These are phyloP conservation scores for Lysiphlebus fabarum DNA, from an alignment of 1,140 invertebrate species.

Conservation along the genomic window DNA sequence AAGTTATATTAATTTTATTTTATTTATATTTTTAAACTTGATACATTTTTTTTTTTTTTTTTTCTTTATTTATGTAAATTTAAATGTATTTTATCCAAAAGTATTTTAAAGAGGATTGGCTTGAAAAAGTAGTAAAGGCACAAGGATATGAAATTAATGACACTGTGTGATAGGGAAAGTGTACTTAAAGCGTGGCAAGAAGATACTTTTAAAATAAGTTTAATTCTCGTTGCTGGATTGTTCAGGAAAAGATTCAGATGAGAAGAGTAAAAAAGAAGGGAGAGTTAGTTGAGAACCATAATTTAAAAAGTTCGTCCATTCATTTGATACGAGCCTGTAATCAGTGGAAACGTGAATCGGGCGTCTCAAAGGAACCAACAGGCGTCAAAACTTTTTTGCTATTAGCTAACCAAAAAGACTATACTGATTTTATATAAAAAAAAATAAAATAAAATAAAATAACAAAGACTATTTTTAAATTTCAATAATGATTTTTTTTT, in stretches of 20 bases:
- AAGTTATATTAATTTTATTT: too few species aligned
- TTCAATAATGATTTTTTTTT: background rate
- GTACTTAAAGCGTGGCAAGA: background rate
- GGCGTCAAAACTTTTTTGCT: slow-evolving; percentile 9
- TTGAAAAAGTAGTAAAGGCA: background rate
- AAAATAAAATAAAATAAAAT: background rate
- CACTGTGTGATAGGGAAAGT: background rate
- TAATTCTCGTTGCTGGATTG: slow-evolving; percentile 26
- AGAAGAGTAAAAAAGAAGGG: slow-evolving; percentile 21
- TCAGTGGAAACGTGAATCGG: slow-evolving; percentile 28
- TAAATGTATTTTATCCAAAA: too few species aligned
- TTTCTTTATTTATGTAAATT: too few species aligned
- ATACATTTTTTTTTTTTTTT: too few species aligned
- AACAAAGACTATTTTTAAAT: background rate
- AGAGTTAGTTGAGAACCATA: slow-evolving; percentile 41
- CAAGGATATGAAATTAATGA: slow-evolving; percentile 11
- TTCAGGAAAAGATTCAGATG: slow-evolving; percentile 2
- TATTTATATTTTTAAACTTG: too few species aligned
- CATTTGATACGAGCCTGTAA: slow-evolving; percentile 38
- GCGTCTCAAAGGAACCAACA: slow-evolving; percentile 1
- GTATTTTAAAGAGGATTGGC: too few species aligned
- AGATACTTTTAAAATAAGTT: slow-evolving; percentile 39
- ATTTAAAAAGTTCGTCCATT: slow-evolving; percentile 48
- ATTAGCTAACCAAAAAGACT: background rate
- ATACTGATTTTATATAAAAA: background rate